Conservation (phyloP, 1,140 invertebrate species). For the Cepaea nemoralis region DNA sequence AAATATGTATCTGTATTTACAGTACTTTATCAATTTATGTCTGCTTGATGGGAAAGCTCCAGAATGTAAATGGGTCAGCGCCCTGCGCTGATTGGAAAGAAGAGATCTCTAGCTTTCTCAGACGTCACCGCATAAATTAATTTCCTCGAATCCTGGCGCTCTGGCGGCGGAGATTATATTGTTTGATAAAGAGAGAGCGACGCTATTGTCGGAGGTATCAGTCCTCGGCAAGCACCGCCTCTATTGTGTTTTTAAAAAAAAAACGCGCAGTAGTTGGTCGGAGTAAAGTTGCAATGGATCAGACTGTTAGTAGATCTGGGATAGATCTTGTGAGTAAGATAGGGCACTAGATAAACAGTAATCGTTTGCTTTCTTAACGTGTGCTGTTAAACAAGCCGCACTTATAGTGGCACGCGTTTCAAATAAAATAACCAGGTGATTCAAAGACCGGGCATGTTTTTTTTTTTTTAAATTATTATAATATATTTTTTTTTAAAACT, state of each 20-base stretch:
- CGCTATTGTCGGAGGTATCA: constrained; percentile 33
- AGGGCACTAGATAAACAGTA: too few species aligned
- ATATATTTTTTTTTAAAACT: too few species aligned
- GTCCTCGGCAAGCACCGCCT: constrained; percentile 34
- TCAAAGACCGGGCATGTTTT: too few species aligned
- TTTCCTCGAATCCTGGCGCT: constrained; percentile 54
- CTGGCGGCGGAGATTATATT: constrained; percentile 52
- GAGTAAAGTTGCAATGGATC: constrained; percentile 36
- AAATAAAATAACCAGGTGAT: too few species aligned
- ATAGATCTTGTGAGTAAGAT: constrained; percentile 41
- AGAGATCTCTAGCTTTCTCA: constrained; percentile 46
- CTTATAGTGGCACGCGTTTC: too few species aligned
- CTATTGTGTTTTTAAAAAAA: constrained; percentile 40
- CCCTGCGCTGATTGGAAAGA: constrained; percentile 30
- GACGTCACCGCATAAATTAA: constrained; percentile 62
- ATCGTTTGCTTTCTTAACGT: too few species aligned
- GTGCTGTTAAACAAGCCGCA: too few species aligned
- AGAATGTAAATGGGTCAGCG: constrained; percentile 37
- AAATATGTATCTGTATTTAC: not conserved
- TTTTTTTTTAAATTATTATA: too few species aligned
- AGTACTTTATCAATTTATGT: not conserved
- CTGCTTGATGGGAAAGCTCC: not conserved
- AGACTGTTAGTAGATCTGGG: constrained; percentile 27
- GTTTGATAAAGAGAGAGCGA: constrained; percentile 61
- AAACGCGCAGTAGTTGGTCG: constrained; percentile 38